phyloP scores from a whole-genome alignment of 2,113 vertebrate species.

The Muscicapa adusta region DNA sequence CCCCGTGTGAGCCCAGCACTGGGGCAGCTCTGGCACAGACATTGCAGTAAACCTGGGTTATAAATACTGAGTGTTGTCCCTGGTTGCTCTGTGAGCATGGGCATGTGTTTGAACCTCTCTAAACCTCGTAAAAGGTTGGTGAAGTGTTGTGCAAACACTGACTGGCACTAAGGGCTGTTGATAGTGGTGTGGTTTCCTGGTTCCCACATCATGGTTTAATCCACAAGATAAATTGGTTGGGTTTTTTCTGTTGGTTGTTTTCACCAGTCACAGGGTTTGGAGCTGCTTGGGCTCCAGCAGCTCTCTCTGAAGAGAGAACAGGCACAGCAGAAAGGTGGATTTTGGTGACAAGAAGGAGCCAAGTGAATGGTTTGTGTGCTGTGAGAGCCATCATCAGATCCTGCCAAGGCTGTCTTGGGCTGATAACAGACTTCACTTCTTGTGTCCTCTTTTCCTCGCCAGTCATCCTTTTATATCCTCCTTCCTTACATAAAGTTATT shows the following conservation, averaged over 20 bases:
- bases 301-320: not conserved
- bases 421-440: not conserved
- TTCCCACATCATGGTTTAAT: not conserved
- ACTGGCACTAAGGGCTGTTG: not conserved
- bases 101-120: not conserved
- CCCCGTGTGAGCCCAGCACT: accelerated
- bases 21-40: not conserved
- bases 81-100: not conserved
- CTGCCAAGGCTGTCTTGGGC: not conserved
- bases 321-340: not conserved
- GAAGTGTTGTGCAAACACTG: not conserved
- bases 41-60: accelerated
- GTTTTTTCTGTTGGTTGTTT: not conserved
- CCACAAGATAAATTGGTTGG: not conserved
- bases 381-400: not conserved
- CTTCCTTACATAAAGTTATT: not conserved
- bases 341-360: not conserved
- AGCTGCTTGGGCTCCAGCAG: not conserved
- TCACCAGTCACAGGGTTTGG: not conserved
- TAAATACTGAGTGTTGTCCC: not conserved
- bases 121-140: not conserved
- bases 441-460: not conserved
- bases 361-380: not conserved
- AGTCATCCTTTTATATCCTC: not conserved
- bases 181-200: not conserved